Percentiles rank a stretch among this genome's conserved stretches.
phyloP scores from a whole-genome alignment of 2,113 vertebrate genomes.

The Galemys pyrenaicus region DNA sequence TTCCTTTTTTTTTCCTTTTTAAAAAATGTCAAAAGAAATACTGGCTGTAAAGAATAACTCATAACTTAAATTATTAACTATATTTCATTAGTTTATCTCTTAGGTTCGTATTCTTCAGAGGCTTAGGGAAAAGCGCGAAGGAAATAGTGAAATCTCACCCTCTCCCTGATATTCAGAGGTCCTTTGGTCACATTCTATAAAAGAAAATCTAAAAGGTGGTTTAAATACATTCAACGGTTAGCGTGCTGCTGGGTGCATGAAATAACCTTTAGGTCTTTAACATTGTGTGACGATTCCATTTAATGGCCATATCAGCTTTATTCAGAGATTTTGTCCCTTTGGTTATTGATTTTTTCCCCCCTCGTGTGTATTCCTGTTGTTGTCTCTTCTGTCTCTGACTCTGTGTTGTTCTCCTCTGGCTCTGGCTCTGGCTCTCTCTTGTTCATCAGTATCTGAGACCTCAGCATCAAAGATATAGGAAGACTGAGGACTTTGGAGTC shows the following conservation, averaged over 20 bases:
- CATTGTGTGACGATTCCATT: neutral
- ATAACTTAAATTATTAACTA: conserved; percentile 65
- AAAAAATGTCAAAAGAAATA: conserved; percentile 69
- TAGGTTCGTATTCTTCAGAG: neutral
- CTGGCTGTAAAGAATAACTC: conserved; percentile 47
- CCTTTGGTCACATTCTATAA: neutral
- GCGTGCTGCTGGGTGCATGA: neutral
- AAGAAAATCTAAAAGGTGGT: neutral
- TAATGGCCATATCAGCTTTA: neutral
- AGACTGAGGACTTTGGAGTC: neutral
- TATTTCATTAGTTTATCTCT: conserved; percentile 54
- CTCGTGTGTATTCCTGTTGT: neutral
- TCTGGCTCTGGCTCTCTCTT: neutral
- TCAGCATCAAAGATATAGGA: neutral
- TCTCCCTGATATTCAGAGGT: neutral
- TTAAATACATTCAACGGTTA: neutral
- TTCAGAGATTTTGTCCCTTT: neutral
- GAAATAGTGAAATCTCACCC: conserved; percentile 12
- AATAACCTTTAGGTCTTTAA: conserved; percentile 13
- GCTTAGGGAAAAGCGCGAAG: neutral
- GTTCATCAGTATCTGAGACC: neutral
- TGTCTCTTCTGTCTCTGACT: neutral
- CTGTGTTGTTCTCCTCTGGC: neutral
- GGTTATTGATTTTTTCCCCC: neutral
- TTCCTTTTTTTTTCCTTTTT: conserved; percentile 44